Conservation (phyloP, 2,113 vertebrate genomes). For the Anser cygnoides region DNA sequence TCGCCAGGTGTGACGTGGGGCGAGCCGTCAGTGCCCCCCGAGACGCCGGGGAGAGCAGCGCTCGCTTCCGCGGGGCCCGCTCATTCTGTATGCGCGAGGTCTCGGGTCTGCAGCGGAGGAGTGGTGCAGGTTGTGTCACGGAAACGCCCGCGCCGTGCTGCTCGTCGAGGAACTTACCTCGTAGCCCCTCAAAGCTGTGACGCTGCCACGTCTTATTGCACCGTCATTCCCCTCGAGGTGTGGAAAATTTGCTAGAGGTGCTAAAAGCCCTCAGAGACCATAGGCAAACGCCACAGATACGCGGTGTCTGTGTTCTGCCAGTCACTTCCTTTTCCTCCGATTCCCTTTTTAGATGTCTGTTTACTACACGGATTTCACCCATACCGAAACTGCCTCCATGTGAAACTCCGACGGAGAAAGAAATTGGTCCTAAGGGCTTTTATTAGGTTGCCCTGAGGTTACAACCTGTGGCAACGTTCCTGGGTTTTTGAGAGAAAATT, state of each 20-base stretch:
- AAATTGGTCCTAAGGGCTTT: conserved; percentile 53
- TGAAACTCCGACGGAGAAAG: background rate
- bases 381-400: background rate
- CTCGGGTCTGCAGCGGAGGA: background rate
- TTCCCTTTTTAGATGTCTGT: conserved; percentile 40
- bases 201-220: conserved; percentile 47
- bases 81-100: background rate
- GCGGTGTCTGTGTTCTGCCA: background rate
- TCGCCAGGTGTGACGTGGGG: accelerated
- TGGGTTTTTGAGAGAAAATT: conserved; percentile 34
- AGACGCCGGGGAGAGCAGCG: accelerated
- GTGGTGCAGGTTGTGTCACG: background rate
- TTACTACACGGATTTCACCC: conserved; percentile 20
- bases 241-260: conserved; percentile 45
- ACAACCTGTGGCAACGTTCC: conserved; percentile 46
- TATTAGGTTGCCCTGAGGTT: conserved; percentile 43
- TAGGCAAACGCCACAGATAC: conserved; percentile 7
- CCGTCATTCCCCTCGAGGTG: conserved; percentile 40
- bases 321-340: conserved; percentile 7
- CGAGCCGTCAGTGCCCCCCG: accelerated
- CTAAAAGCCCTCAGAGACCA: background rate
- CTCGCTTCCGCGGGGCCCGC: background rate
- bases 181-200: background rate
- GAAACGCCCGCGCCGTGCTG: background rate
- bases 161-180: conserved; percentile 14